Conservation (phyloP, 2,113 vertebrate genomes). For the Colaptes auratus region DNA sequence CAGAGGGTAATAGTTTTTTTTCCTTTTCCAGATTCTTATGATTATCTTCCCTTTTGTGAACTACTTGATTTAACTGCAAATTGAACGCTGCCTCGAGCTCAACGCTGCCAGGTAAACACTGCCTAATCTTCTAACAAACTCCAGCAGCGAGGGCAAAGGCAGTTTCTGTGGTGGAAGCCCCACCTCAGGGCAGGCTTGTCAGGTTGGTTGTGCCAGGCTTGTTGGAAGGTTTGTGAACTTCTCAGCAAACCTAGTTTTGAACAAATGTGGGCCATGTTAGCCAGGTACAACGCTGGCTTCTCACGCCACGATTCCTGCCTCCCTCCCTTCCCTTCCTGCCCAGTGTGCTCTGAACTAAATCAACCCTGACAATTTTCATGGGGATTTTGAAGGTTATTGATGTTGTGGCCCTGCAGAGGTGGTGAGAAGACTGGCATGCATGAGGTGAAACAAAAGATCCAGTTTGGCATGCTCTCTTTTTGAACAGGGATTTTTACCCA, state of each 20-base stretch:
- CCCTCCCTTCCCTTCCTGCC: neutral
- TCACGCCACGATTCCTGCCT: neutral
- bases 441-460: neutral
- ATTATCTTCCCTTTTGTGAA: neutral
- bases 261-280: neutral
- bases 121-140: neutral
- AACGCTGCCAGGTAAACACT: neutral
- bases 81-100: neutral
- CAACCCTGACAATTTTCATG: neutral
- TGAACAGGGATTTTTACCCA: neutral
- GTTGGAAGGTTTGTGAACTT: neutral
- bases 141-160: neutral
- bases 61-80: neutral
- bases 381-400: neutral
- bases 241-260: neutral
- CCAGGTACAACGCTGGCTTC: neutral
- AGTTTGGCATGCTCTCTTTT: neutral
- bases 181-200: neutral
- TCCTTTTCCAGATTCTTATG: neutral
- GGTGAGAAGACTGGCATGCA: fast-evolving
- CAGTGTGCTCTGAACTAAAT: neutral
- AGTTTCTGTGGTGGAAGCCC: neutral
- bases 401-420: neutral
- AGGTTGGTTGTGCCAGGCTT: neutral
- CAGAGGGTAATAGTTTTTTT: neutral